A percentile compares a stretch with the other conserved stretches of the same genome.
These are phyloP conservation scores for Cricetomys ansorgei DNA, from an alignment of 2,113 vertebrate genomes.

Conservation along the genomic window DNA sequence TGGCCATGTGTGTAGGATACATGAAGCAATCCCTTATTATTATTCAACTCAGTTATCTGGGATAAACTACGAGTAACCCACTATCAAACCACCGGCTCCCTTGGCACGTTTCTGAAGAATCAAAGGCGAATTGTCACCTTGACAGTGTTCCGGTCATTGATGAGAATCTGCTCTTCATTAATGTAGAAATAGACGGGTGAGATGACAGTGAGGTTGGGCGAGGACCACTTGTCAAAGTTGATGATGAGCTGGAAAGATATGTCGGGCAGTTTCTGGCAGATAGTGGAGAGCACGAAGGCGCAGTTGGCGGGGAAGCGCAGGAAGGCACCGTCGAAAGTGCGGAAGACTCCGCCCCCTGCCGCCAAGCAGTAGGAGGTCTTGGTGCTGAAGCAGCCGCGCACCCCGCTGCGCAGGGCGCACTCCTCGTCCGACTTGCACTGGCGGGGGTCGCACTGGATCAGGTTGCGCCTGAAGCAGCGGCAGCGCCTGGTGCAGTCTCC, in stretches of 20 bases:
- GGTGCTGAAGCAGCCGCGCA: conserved; percentile 94
- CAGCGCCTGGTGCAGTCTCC: conserved; percentile 96
- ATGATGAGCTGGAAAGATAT: conserved; percentile 99
- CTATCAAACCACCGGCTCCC: neutral
- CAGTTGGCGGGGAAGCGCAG: conserved; percentile 97
- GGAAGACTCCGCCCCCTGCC: conserved; percentile 95
- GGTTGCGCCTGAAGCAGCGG: conserved; percentile 97
- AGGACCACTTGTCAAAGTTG: conserved; percentile 99
- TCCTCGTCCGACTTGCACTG: conserved; percentile 97
- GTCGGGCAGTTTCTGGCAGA: conserved; percentile 98
- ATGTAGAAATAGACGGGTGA: conserved; percentile 98
- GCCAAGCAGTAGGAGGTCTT: conserved; percentile 95
- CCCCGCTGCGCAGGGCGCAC: conserved; percentile 91
- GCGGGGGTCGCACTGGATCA: conserved; percentile 96
- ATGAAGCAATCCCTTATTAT: neutral
- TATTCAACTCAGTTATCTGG: neutral
- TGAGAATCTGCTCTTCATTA: conserved; percentile 98
- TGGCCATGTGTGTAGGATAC: neutral
- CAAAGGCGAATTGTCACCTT: conserved; percentile 86
- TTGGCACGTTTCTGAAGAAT: neutral
- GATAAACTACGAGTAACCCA: neutral
- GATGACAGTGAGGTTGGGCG: conserved; percentile 97
- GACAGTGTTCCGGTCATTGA: conserved; percentile 93
- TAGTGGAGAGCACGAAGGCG: conserved; percentile 98
- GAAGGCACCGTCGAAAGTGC: conserved; percentile 97